These are phyloP conservation scores for Fulmarus glacialis DNA, from an alignment of 2,113 vertebrate genomes.

Conservation along the genomic window DNA sequence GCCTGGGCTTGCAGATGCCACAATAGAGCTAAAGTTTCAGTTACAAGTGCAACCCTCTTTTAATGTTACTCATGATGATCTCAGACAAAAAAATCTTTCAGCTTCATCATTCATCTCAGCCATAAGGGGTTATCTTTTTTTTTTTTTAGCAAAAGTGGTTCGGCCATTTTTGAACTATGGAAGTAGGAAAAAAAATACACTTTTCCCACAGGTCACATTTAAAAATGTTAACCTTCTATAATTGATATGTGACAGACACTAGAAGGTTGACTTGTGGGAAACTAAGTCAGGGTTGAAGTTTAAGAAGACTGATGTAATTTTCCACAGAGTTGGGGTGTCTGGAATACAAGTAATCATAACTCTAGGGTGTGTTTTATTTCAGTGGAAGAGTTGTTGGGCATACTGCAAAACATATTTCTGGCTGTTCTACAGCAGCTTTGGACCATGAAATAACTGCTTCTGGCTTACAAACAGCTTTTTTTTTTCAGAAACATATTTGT, in stretches of 20 bases:
- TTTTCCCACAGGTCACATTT: background rate
- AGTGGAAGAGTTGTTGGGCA: background rate
- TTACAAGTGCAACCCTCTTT: background rate
- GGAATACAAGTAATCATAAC: background rate
- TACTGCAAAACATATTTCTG: background rate
- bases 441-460: background rate
- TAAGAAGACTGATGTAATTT: background rate
- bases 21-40: background rate
- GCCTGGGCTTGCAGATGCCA: background rate
- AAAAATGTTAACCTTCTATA: background rate
- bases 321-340: background rate
- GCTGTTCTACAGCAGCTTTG: background rate
- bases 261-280: background rate
- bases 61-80: background rate
- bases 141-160: background rate
- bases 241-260: background rate
- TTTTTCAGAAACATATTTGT: background rate
- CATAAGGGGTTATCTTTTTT: background rate
- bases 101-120: background rate
- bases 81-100: background rate
- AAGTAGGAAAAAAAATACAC: background rate
- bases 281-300: background rate
- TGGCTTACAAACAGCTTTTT: background rate
- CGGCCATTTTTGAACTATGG: background rate
- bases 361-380: background rate